Percentiles rank a stretch among this genome's conserved stretches.
These are phyloP conservation scores for Salmo trutta DNA, from an alignment of 2,797 vertebrate genomes.

Conservation along the genomic window DNA sequence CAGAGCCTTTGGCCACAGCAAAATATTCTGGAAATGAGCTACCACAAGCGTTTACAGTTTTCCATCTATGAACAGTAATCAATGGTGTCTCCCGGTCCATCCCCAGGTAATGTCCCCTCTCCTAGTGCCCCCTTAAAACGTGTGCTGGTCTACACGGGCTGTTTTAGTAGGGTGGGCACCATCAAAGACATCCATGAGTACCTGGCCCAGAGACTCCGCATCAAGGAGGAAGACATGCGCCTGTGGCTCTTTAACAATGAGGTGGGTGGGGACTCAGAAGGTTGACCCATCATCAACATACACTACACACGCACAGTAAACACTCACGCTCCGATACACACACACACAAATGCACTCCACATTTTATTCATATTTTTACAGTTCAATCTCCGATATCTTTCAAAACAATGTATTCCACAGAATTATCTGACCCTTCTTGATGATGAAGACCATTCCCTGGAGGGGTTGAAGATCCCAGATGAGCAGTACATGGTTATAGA, in stretches of 20 bases:
- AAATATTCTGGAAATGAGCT: neutral
- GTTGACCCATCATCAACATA: neutral
- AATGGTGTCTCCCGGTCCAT: neutral
- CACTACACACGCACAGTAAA: neutral
- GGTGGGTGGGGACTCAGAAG: conserved; percentile 60
- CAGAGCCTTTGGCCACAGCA: neutral
- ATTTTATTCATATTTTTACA: neutral
- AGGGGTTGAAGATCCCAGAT: conserved; percentile 87
- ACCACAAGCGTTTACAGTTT: neutral
- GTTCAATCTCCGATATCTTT: neutral
- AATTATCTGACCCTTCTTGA: conserved; percentile 88
- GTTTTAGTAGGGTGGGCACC: conserved; percentile 86
- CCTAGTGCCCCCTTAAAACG: conserved; percentile 86
- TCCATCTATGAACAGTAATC: neutral
- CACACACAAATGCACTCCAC: neutral
- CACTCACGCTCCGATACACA: neutral
- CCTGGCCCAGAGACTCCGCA: conserved; percentile 84
- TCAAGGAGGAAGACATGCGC: conserved; percentile 89
- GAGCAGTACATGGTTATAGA: conserved; percentile 90
- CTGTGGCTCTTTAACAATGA: conserved; percentile 89
- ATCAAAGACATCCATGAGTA: conserved; percentile 90
- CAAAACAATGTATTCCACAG: conserved; percentile 52
- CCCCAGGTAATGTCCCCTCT: conserved; percentile 84
- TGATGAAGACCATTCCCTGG: conserved; percentile 87
- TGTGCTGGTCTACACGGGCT: conserved; percentile 86